Evolutionary conservation across 2,113 vertebrate species (phyloP).

Genomic region (Takifugu bimaculatus): DNA sequence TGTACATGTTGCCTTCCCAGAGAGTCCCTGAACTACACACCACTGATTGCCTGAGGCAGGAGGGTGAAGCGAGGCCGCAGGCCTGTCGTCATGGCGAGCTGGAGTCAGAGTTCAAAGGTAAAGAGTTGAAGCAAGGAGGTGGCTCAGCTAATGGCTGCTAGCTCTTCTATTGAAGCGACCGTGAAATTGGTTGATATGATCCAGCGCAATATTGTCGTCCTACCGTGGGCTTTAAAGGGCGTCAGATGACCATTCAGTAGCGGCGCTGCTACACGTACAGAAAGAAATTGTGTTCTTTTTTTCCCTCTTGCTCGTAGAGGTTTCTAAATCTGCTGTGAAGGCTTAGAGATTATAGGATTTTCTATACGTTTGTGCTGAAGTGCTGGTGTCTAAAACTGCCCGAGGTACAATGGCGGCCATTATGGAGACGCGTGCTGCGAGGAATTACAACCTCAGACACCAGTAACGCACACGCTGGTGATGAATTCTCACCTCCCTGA

Average conservation of each 20-base stretch:
- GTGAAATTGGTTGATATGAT: conserved; percentile 45
- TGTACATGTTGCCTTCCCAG: too few species aligned
- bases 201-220: conserved; percentile 14
- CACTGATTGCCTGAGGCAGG: too few species aligned
- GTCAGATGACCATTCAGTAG: conserved; percentile 16
- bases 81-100: too few species aligned
- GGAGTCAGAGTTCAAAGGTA: conserved; percentile 1
- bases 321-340: conserved; percentile 5
- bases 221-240: conserved; percentile 12
- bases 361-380: conserved; percentile 2
- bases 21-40: too few species aligned
- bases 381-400: conserved; percentile 16
- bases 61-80: too few species aligned
- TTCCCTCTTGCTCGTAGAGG: conserved; percentile 7
- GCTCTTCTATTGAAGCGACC: conserved; percentile 31
- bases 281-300: conserved; percentile 13
- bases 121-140: conserved; percentile 8
- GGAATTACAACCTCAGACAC: background rate
- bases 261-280: conserved; percentile 5
- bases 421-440: background rate
- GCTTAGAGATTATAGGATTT: conserved; percentile 31
- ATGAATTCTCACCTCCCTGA: background rate
- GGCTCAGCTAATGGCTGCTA: conserved; percentile 5
- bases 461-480: background rate
- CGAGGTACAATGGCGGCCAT: conserved; percentile 4